Evolutionary conservation across 1,140 invertebrate genomes (phyloP).

Genomic region (Trachymyrmex cornetzi): DNA sequence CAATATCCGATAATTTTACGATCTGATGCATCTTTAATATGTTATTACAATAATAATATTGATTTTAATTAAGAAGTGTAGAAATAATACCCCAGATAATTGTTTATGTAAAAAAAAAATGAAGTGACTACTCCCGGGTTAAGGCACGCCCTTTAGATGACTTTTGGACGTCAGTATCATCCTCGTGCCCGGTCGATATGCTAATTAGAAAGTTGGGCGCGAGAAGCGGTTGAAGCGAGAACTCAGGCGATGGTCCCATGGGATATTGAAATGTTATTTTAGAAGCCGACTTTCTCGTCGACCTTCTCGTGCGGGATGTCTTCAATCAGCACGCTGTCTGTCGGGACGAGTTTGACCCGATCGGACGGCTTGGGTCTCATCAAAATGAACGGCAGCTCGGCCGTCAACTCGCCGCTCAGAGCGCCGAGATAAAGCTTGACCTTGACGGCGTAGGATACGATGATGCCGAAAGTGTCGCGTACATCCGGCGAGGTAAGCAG

Average conservation of each 20-base stretch:
- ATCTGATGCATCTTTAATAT: too few relatives aligned
- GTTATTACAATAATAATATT: too few relatives aligned
- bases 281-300: constrained; percentile 66
- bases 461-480: constrained; percentile 95
- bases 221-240: not conserved
- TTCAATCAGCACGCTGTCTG: constrained; percentile 71
- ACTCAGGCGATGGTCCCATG: not conserved
- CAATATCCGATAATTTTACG: too few relatives aligned
- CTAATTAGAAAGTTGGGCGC: not conserved
- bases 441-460: constrained; percentile 96
- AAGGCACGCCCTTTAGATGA: not conserved
- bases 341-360: constrained; percentile 80
- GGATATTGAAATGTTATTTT: not conserved
- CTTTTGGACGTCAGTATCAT: not conserved
- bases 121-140: too few relatives aligned
- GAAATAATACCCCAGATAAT: too few relatives aligned
- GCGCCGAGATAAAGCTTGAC: constrained; percentile 98
- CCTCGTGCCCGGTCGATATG: not conserved
- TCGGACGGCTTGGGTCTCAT: constrained; percentile 95
- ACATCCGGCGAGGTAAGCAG: constrained; percentile 93
- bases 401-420: constrained; percentile 96
- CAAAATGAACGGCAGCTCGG: constrained; percentile 98
- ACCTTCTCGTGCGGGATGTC: constrained; percentile 64
- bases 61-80: too few relatives aligned
- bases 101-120: too few relatives aligned